Evolutionary conservation across 2,113 vertebrate genomes (phyloP).

Genomic region (Tursiops truncatus): DNA sequence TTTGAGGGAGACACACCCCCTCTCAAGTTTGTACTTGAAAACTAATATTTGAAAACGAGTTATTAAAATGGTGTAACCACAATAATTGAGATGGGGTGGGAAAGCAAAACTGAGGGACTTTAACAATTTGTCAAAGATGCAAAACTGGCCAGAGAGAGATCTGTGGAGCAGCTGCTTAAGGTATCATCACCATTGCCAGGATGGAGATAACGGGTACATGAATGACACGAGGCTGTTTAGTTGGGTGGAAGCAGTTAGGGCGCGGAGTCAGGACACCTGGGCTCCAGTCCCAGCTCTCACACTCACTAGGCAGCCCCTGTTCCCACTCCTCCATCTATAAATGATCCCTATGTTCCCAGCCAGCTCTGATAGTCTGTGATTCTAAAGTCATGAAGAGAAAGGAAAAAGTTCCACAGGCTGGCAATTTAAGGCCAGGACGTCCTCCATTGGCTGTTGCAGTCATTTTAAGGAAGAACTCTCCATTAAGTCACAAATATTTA

Average conservation of each 20-base stretch:
- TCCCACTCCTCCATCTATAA: background rate
- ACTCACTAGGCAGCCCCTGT: background rate
- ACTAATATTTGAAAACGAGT: background rate
- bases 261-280: background rate
- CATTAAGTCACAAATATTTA: background rate
- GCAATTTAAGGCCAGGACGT: background rate
- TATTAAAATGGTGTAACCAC: background rate
- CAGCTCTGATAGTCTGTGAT: background rate
- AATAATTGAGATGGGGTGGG: background rate
- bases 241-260: background rate
- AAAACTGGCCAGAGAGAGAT: background rate
- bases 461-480: background rate
- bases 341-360: background rate
- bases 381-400: background rate
- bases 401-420: background rate
- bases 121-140: background rate
- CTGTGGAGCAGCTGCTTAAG: background rate
- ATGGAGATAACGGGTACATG: background rate
- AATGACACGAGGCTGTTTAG: fast-evolving
- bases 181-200: background rate
- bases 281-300: background rate
- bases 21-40: background rate
- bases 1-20: background rate
- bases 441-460: too few species aligned
- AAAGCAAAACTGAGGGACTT: background rate